Conservation (phyloP, 2,113 vertebrate genomes). For the Ctenomys sociabilis region DNA sequence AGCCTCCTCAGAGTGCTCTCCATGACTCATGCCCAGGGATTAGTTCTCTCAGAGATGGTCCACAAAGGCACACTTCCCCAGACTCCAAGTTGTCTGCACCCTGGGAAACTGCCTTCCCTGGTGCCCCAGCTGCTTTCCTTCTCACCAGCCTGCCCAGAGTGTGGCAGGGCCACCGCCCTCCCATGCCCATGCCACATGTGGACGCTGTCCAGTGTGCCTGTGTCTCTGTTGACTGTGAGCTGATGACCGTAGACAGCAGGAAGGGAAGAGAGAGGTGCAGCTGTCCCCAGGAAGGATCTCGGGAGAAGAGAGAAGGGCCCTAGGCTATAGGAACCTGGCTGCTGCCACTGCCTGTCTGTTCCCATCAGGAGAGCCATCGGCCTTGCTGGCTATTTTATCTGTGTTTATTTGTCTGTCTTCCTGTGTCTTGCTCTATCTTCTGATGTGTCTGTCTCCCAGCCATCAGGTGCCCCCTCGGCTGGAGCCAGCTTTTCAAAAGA, state of each 20-base stretch:
- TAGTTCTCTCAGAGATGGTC: background rate
- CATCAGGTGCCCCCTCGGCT: constrained; percentile 44
- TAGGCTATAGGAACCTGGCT: background rate
- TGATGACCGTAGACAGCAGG: background rate
- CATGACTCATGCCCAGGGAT: background rate
- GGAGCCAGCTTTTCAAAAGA: constrained; percentile 48
- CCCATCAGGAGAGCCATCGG: constrained; percentile 44
- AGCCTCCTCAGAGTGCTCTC: background rate
- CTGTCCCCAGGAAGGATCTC: background rate
- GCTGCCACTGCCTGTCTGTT: constrained; percentile 15
- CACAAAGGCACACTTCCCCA: background rate
- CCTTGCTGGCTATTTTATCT: constrained; percentile 45
- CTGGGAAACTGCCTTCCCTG: no score
- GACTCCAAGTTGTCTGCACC: background rate
- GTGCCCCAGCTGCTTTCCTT: background rate
- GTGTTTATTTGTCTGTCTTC: constrained; percentile 72
- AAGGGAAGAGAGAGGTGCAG: background rate
- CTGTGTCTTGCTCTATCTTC: constrained; percentile 69
- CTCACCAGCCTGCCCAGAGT: background rate
- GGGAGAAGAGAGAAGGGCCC: background rate
- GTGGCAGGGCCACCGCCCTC: background rate
- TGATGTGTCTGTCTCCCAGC: constrained; percentile 61
- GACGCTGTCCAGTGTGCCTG: rapidly evolving
- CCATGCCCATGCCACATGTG: rapidly evolving
- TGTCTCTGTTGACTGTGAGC: rapidly evolving